Conservation (phyloP, 1,140 invertebrate species). For the Trypoxylus dichotomus region DNA sequence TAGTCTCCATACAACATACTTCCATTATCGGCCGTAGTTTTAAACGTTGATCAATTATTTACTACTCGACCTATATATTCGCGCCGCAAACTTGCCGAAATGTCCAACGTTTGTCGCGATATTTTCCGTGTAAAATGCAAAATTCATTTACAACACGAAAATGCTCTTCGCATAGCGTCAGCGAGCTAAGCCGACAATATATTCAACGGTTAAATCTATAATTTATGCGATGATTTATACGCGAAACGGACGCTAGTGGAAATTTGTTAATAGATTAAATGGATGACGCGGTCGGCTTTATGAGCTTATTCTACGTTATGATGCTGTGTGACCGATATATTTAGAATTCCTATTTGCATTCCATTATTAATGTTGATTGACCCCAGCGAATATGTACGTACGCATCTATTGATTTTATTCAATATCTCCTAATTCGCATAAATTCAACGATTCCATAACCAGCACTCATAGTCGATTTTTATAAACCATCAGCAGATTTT, state of each 20-base stretch:
- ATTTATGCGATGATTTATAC: conserved; percentile 41
- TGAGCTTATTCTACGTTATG: conserved; percentile 28
- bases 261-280: conserved; percentile 43
- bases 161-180: conserved; percentile 15
- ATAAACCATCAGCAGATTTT: not conserved
- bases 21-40: not conserved
- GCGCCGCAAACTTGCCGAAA: not conserved
- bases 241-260: conserved; percentile 30
- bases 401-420: conserved; percentile 3
- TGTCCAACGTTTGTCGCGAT: conserved; percentile 17
- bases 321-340: not conserved
- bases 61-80: not conserved
- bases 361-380: conserved; percentile 19
- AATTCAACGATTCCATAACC: not conserved
- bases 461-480: not conserved
- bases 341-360: conserved; percentile 21
- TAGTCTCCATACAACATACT: not conserved
- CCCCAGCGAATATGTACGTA: not conserved
- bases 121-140: conserved; percentile 23
- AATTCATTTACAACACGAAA: conserved; percentile 28
- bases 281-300: conserved; percentile 35
- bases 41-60: conserved; percentile 12
- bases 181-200: conserved; percentile 39
- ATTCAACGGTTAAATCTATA: conserved; percentile 40
- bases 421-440: conserved; percentile 9